Base-by-base conservation (phyloP, 2,113 vertebrate species). In the Mus spicilegus region DNA sequence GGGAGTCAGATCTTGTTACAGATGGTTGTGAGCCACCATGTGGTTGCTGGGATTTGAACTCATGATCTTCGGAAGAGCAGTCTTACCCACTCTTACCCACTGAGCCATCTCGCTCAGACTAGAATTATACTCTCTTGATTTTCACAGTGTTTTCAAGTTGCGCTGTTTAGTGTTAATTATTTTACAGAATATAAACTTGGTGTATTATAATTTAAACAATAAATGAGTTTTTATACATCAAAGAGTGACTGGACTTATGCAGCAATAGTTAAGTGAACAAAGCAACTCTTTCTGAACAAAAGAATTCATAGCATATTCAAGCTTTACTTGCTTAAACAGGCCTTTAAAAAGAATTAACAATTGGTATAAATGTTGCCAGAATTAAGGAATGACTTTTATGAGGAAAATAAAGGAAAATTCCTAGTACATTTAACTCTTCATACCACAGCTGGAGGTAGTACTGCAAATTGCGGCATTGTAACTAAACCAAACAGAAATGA, bases 321-420 rank as follows among this genome's bases (percentile, higher is more conserved):
- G 82, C 77, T 94, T 5, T 72, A 8, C 80, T 96, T 96, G 87
- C 54, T 90, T 76, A 70, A 78, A 75, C 46, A 63, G 12, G n/a
- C 12, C 84, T 97, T 98, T 96, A 63, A 96, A 97, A 97, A 93
- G 69, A 94, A 94, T 97, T 97, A 98, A 94, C 78, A 96, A 24
- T 88, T 97, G 80, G 2, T 69, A 97, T 97, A 98, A 94, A 86
- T 28, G 56, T 98, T 97, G 86, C 5, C 76, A 96, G 86, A 96
- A 97, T 97, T 97, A 93, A 98, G 96, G 89, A 95, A 95, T 85
- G 63, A 76, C 46, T 96, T 98, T 97, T 97, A 97, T 95, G 88
- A 97, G 87, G 3, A 97, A 36, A 98, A 94, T 91, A 96, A 86
- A 65, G 90, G 51, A 36, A 97, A 96, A 95, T 11, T 89, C 33